phyloP scores from a whole-genome alignment of 2,888 invertebrate genomes.

The Brenthis ino region DNA sequence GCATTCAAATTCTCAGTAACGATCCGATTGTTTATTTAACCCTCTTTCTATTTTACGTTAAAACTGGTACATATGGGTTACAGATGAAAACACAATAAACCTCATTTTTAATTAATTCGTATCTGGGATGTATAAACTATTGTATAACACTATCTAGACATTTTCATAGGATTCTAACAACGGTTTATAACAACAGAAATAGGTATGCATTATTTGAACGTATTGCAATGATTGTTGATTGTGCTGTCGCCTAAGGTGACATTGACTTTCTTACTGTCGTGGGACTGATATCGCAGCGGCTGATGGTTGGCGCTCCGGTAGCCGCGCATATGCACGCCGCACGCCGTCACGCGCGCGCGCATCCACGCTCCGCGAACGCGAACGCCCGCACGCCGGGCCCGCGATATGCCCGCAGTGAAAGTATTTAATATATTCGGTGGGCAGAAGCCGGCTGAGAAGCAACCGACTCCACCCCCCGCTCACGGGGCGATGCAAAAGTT shows the following conservation, averaged over 20 bases:
- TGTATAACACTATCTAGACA: background rate
- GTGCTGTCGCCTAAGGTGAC: constrained; percentile 64
- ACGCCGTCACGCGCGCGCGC: constrained; percentile 77
- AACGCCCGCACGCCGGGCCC: constrained; percentile 70
- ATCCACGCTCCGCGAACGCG: constrained; percentile 69
- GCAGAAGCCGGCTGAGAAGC: constrained; percentile 78
- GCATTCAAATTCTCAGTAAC: constrained; percentile 49
- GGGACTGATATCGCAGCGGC: constrained; percentile 58
- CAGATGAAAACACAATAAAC: constrained; percentile 22
- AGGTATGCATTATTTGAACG: background rate
- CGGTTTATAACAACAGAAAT: background rate
- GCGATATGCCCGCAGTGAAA: constrained; percentile 82
- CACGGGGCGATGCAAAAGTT: constrained; percentile 75
- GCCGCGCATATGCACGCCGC: constrained; percentile 71
- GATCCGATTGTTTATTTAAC: constrained; percentile 54
- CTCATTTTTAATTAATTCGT: constrained; percentile 8
- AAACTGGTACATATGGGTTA: constrained; percentile 38
- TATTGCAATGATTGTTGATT: constrained; percentile 47
- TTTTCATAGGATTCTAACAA: background rate
- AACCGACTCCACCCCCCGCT: constrained; percentile 60
- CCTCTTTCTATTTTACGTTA: constrained; percentile 41
- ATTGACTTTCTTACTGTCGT: constrained; percentile 77
- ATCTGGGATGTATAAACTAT: background rate
- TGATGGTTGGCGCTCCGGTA: constrained; percentile 43
- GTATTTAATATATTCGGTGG: constrained; percentile 81